Percentiles rank a stretch among this genome's conserved stretches.
Conservation (phyloP, 2,797 vertebrate genomes). For the Darevskia nairensis region DNA sequence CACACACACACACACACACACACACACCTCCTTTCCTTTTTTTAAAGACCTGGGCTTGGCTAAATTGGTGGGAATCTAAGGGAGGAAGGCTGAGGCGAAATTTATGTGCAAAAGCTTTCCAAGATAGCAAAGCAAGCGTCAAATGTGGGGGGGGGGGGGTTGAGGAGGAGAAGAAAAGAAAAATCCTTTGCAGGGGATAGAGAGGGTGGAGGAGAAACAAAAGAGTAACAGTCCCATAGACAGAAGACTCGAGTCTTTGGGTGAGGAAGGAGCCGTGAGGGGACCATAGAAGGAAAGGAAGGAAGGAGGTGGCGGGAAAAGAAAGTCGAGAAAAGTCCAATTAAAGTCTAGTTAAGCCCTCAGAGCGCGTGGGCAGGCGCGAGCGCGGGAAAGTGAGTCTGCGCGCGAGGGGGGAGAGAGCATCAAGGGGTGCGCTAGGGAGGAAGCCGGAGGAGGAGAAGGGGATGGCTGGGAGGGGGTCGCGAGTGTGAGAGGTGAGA, state of each 20-base stretch:
- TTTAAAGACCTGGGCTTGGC: neutral
- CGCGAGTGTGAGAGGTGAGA: neutral
- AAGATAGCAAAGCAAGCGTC: neutral
- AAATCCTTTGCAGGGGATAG: neutral
- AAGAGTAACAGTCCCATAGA: too few species aligned
- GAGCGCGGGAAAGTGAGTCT: neutral
- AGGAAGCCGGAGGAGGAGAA: slow-evolving; percentile 18
- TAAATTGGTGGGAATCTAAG: slow-evolving; percentile 5
- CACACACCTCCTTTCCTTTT: neutral
- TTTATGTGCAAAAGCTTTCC: neutral
- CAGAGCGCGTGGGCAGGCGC: neutral
- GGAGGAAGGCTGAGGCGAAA: neutral
- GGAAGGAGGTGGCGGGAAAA: neutral
- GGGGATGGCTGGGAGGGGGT: neutral
- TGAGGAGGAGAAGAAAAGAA: neutral
- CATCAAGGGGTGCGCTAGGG: too few species aligned
- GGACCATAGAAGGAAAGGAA: neutral
- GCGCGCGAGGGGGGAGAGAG: neutral
- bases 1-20: neutral
- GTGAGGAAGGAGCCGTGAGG: too few species aligned
- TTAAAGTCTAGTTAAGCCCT: neutral
- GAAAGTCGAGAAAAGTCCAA: neutral
- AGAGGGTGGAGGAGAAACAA: neutral
- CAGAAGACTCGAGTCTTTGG: too few species aligned
- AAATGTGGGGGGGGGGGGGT: neutral